Percentiles rank a stretch among this genome's conserved stretches.
These are phyloP conservation scores for Tympanoctomys barrerae DNA, from an alignment of 2,797 vertebrate genomes.

Conservation along the genomic window DNA sequence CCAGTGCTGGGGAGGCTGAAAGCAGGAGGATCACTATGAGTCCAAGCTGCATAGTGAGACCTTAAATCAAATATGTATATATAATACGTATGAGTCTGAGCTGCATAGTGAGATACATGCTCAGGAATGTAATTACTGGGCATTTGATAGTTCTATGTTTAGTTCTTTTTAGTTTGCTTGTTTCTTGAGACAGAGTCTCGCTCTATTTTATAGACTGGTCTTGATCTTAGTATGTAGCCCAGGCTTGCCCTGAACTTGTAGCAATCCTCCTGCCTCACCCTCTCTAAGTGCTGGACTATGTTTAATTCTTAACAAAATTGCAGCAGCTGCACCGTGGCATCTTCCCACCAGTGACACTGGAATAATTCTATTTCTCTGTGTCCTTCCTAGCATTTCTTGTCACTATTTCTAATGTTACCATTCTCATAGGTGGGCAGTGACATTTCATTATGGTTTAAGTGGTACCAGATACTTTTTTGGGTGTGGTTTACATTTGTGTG, in stretches of 20 bases:
- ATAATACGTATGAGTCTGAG: too few species aligned
- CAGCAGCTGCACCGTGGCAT: rapidly evolving
- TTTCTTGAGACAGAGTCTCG: not conserved
- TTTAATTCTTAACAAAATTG: not conserved
- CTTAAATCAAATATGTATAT: too few species aligned
- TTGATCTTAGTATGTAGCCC: not conserved
- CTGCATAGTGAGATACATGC: not conserved
- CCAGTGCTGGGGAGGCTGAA: too few species aligned
- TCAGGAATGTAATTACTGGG: not conserved
- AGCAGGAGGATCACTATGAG: too few species aligned
- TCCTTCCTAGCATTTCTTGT: not conserved
- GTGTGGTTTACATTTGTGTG: not conserved
- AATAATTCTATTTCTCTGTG: not conserved
- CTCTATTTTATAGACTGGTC: not conserved
- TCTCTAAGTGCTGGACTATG: not conserved
- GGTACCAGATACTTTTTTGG: not conserved
- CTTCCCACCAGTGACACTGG: not conserved
- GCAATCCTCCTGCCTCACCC: not conserved
- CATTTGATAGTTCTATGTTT: not conserved
- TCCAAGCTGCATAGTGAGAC: too few species aligned
- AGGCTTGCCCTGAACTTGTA: not conserved
- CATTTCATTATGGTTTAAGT: not conserved
- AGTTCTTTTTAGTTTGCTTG: not conserved
- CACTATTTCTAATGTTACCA: not conserved
- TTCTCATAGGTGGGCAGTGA: not conserved